Percentiles rank a stretch among this genome's conserved stretches.
Conservation (phyloP, 2,888 invertebrate genomes). For the Mechanitis messenoides region DNA sequence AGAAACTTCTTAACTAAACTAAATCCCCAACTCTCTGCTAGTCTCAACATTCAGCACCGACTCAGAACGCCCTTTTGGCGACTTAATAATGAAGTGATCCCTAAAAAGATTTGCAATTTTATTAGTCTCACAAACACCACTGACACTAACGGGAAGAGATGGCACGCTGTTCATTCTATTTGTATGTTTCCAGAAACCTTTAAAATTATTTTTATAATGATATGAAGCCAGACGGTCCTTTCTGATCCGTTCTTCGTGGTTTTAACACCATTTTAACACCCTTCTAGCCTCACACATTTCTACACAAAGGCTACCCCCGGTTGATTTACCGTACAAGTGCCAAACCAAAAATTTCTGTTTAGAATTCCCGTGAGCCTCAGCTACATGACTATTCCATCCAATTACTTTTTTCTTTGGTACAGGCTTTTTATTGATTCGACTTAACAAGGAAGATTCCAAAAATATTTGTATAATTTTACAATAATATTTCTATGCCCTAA, state of each 20-base stretch:
- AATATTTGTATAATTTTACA: not conserved
- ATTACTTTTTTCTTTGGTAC: conserved; percentile 8
- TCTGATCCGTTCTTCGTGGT: conserved; percentile 18
- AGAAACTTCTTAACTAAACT: no score
- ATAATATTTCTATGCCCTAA: conserved; percentile 10
- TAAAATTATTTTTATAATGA: conserved; percentile 21
- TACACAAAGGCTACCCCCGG: conserved; percentile 11
- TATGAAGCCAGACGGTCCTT: conserved; percentile 10
- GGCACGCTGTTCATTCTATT: no score
- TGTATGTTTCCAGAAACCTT: not conserved
- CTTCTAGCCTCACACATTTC: conserved; percentile 16
- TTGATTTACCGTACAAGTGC: conserved; percentile 13
- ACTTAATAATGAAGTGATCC: no score
- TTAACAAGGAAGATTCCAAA: not conserved
- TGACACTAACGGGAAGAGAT: conserved; percentile 24
- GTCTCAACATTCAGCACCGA: not conserved
- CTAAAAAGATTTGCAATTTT: no score
- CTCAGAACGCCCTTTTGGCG: no score
- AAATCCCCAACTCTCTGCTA: no score
- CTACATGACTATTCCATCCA: conserved; percentile 20
- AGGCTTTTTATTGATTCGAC: not conserved
- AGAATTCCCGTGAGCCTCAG: conserved; percentile 14
- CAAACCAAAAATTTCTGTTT: conserved; percentile 14
- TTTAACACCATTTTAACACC: conserved; percentile 21
- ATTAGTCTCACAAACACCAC: no score